These are phyloP conservation scores for Capitulum mitella DNA, from an alignment of 2,888 invertebrate genomes.

Conservation along the genomic window DNA sequence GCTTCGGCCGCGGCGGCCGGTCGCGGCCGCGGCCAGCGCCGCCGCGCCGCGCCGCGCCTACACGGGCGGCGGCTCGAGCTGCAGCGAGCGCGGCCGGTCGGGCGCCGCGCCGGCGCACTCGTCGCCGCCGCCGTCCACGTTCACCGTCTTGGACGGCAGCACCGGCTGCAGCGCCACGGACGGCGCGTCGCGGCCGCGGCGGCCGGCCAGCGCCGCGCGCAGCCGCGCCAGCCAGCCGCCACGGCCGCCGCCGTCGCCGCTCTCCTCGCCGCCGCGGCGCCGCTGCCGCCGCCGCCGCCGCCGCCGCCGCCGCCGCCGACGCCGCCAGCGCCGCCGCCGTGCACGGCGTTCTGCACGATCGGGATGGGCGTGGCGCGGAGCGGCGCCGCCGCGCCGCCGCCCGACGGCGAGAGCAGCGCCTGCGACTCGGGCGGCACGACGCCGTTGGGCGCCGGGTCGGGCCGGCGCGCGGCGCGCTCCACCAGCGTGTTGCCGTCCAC, in stretches of 20 bases:
- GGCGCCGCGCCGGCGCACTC: not conserved
- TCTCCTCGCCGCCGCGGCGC: no score
- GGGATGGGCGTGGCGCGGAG: conserved; percentile 16
- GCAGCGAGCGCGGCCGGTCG: not conserved
- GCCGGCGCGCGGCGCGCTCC: conserved; percentile 27
- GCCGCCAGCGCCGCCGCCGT: not conserved
- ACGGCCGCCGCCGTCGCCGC: not conserved
- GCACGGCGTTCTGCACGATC: conserved; percentile 20
- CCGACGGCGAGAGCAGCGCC: conserved; percentile 18
- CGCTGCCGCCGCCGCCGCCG: not conserved
- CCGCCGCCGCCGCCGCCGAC: not conserved
- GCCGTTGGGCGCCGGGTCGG: not conserved
- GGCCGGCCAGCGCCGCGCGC: not conserved
- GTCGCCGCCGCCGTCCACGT: not conserved
- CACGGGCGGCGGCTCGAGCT: not conserved
- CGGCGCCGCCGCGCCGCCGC: not conserved
- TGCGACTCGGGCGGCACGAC: conserved; percentile 11
- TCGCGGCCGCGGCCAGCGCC: no score
- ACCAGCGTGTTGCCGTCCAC: conserved; percentile 34
- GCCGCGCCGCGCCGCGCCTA: no score
- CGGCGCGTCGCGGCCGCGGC: not conserved
- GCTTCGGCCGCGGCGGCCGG: no score
- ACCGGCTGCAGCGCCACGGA: conserved; percentile 11
- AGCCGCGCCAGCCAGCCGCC: conserved; percentile 1
- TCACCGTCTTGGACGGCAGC: conserved; percentile 18